Conservation (phyloP, 2,797 vertebrate species). For the Pangasius mekongensis region DNA sequence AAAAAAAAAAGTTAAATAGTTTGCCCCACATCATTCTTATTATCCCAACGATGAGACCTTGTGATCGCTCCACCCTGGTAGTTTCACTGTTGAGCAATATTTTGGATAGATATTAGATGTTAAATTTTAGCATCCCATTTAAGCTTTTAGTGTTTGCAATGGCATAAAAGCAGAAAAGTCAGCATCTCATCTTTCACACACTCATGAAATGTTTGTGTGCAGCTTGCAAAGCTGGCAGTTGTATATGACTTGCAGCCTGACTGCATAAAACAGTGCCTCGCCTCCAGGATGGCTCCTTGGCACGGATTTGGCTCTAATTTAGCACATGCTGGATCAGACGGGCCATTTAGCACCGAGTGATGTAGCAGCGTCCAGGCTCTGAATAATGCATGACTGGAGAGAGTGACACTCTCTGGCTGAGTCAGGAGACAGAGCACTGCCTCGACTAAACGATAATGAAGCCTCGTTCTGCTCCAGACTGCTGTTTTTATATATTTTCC, state of each 20-base stretch:
- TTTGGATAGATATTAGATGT: background rate
- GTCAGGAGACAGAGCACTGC: slow-evolving; percentile 34
- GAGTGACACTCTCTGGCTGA: slow-evolving; percentile 27
- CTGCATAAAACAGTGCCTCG: slow-evolving; percentile 27
- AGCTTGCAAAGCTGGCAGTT: slow-evolving; percentile 33
- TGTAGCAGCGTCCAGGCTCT: slow-evolving; percentile 38
- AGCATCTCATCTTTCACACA: slow-evolving; percentile 35
- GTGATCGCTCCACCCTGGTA: background rate
- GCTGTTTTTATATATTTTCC: background rate
- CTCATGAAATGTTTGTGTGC: slow-evolving; percentile 9
- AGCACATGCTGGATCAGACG: slow-evolving; percentile 26
- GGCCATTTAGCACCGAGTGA: slow-evolving; percentile 38
- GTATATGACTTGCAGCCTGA: slow-evolving; percentile 36
- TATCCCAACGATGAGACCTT: background rate
- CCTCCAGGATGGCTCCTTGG: slow-evolving; percentile 10
- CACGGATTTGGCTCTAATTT: slow-evolving; percentile 45
- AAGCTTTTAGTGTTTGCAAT: slow-evolving; percentile 1
- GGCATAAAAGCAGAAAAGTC: slow-evolving; percentile 42
- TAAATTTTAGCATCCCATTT: slow-evolving; percentile 33
- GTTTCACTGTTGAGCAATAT: background rate
- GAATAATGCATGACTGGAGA: slow-evolving; percentile 49
- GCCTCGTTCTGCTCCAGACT: background rate
- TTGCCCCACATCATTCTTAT: slow-evolving; percentile 4
- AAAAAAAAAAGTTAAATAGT: background rate
- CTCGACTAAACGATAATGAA: background rate